Evolutionary conservation across 2,113 vertebrate genomes (phyloP).

Genomic region (Strigops habroptila): DNA sequence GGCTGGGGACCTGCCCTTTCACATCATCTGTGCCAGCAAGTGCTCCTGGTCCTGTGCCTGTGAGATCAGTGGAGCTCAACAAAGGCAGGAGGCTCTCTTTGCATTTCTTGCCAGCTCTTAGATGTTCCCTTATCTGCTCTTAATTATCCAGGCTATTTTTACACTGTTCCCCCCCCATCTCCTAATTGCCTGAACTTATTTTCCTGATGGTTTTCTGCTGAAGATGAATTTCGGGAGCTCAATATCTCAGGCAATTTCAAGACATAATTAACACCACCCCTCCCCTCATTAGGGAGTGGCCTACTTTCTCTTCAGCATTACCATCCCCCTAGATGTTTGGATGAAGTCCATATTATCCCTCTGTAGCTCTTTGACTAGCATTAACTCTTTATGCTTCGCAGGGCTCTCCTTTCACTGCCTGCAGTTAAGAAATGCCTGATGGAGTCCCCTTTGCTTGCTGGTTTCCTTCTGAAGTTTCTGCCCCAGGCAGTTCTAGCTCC

Average conservation of each 20-base stretch:
- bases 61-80: background rate
- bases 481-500: background rate
- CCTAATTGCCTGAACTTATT: constrained; percentile 42
- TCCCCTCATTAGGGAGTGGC: constrained; percentile 39
- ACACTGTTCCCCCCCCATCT: background rate
- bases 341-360: background rate
- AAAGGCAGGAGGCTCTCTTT: background rate
- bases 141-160: constrained; percentile 56
- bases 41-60: fast-evolving
- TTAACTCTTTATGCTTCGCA: background rate
- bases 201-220: constrained; percentile 38
- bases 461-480: background rate
- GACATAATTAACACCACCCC: constrained; percentile 34
- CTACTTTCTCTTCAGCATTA: constrained; percentile 27
- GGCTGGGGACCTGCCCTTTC: background rate
- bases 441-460: fast-evolving
- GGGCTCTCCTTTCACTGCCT: background rate
- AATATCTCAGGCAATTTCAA: constrained; percentile 32
- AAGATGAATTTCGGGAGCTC: constrained; percentile 52
- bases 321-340: background rate
- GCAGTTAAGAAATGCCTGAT: background rate
- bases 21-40: background rate
- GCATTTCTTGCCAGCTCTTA: background rate
- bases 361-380: background rate
- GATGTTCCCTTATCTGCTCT: background rate